Evolutionary conservation across 2,797 vertebrate genomes (phyloP).

Genomic region (Mionectes olivaceus): DNA sequence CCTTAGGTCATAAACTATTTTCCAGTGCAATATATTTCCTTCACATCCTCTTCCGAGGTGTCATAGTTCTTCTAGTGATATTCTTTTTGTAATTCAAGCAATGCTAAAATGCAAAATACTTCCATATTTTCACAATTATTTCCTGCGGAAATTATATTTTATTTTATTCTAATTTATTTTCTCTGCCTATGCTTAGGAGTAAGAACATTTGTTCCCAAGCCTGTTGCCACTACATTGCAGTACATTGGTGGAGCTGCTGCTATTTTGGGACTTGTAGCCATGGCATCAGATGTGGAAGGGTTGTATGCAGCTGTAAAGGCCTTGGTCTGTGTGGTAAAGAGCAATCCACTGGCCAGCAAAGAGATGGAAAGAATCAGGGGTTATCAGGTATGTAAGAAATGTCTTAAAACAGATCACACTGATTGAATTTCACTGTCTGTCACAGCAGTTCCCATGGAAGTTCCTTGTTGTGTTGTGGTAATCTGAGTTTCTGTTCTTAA

Average conservation of each 20-base stretch:
- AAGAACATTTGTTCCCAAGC: slow-evolving; percentile 93
- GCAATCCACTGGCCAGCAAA: slow-evolving; percentile 97
- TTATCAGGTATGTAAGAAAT: slow-evolving; percentile 88
- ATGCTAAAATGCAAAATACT: not conserved
- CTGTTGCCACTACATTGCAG: slow-evolving; percentile 95
- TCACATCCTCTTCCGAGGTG: not conserved
- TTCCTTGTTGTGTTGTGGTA: not conserved
- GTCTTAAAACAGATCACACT: not conserved
- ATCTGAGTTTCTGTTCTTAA: not conserved
- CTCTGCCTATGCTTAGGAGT: slow-evolving; percentile 83
- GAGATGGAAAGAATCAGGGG: slow-evolving; percentile 99
- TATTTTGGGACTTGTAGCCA: slow-evolving; percentile 96
- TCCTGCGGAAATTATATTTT: not conserved
- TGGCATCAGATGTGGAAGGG: slow-evolving; percentile 98
- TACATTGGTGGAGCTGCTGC: slow-evolving; percentile 96
- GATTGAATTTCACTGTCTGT: not conserved
- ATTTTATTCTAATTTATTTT: not conserved
- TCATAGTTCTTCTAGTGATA: not conserved
- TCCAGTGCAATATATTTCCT: not conserved
- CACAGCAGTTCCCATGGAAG: not conserved
- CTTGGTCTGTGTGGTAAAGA: slow-evolving; percentile 96
- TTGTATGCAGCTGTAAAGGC: slow-evolving; percentile 98
- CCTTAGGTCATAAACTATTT: not conserved
- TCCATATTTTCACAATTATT: not conserved
- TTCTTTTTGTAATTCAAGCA: not conserved